Conservation (phyloP, 2,888 invertebrate species). For the Chaitophorus viminalis region DNA sequence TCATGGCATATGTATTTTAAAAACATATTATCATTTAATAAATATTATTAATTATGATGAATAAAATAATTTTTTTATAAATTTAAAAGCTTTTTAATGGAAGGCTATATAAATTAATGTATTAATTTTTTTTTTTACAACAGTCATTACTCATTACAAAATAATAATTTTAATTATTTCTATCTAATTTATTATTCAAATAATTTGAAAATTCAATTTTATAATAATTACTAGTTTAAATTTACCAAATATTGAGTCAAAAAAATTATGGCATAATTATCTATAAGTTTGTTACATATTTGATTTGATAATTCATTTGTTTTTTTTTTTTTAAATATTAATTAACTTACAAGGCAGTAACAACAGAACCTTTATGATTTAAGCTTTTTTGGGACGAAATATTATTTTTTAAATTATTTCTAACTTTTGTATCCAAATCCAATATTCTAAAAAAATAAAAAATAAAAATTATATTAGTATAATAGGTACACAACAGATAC, state of each 20-base stretch:
- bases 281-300: not conserved
- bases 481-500: not conserved
- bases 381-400: conserved; percentile 36
- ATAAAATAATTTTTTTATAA: not conserved
- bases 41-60: not conserved
- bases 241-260: conserved; percentile 22
- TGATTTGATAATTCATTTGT: conserved; percentile 39
- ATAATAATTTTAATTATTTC: not conserved
- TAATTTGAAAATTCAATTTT: conserved; percentile 2
- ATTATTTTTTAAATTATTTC: conserved; percentile 37
- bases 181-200: not conserved
- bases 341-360: conserved; percentile 43
- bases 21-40: not conserved
- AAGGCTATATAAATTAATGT: not conserved
- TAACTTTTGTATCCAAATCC: conserved; percentile 29
- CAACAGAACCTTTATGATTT: conserved; percentile 31
- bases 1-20: not conserved
- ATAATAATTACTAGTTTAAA: conserved; percentile 1
- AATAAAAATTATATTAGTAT: not conserved
- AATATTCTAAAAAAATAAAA: conserved; percentile 19
- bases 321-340: not conserved
- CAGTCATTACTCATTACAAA: conserved; percentile 2
- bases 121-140: not conserved
- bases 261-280: conserved; percentile 33
- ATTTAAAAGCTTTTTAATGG: not conserved